phyloP scores from a whole-genome alignment of 1,140 invertebrate genomes.

The Phocides pigmalion region DNA sequence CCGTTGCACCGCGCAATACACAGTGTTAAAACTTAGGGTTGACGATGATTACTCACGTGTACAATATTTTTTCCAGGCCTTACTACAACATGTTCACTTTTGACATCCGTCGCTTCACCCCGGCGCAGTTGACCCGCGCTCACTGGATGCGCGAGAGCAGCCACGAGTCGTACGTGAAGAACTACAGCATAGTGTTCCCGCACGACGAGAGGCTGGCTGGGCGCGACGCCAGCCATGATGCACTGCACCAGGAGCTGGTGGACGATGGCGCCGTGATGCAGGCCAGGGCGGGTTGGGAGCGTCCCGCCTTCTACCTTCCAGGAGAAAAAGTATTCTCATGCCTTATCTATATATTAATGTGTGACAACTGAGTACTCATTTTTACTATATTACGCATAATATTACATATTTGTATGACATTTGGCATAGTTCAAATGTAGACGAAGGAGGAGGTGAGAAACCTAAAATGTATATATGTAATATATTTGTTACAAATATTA shows the following conservation, averaged over 20 bases:
- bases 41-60: too few species aligned
- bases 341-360: too few species aligned
- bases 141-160: constrained; percentile 91
- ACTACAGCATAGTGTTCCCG: constrained; percentile 93
- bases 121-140: constrained; percentile 86
- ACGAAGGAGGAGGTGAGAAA: too few species aligned
- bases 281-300: constrained; percentile 93
- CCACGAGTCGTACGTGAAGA: constrained; percentile 94
- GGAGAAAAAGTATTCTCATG: constrained; percentile 67
- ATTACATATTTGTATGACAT: too few species aligned
- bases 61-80: constrained; percentile 85
- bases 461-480: too few species aligned
- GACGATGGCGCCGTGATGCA: constrained; percentile 93
- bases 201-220: constrained; percentile 94
- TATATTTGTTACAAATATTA: too few species aligned
- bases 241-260: constrained; percentile 85
- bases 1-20: too few species aligned
- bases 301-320: constrained; percentile 89
- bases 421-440: too few species aligned
- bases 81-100: constrained; percentile 93
- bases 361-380: too few species aligned
- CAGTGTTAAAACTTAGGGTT: too few species aligned
- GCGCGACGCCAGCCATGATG: constrained; percentile 83
- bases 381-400: too few species aligned
- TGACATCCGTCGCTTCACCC: constrained; percentile 91